Percentiles rank a stretch among this genome's conserved stretches.
phyloP scores from a whole-genome alignment of 2,888 invertebrate species.

The Agonopterix arenella region DNA sequence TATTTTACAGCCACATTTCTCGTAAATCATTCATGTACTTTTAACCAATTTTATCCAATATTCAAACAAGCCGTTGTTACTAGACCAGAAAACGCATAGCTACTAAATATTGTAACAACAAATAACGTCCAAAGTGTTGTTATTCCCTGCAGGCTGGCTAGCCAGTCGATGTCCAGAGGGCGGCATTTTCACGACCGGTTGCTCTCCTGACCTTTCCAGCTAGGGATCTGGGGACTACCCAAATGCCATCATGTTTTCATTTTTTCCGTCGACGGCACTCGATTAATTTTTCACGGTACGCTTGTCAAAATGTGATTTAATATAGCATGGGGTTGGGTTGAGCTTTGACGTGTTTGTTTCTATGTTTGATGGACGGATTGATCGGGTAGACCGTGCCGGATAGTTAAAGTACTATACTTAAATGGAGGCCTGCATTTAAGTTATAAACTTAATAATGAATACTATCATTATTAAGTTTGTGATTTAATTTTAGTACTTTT shows the following conservation, averaged over 20 bases:
- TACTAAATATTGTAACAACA: too few species aligned
- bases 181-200: conserved; percentile 68
- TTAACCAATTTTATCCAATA: too few species aligned
- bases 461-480: too few species aligned
- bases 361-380: conserved; percentile 27
- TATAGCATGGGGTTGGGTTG: conserved; percentile 51
- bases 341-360: conserved; percentile 52
- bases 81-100: too few species aligned
- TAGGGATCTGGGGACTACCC: conserved; percentile 39
- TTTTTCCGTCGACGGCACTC: conserved; percentile 67
- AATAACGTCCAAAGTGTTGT: conserved; percentile 1
- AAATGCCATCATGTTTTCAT: conserved; percentile 71
- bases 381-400: conserved; percentile 1
- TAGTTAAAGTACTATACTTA: too few species aligned
- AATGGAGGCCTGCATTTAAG: too few species aligned
- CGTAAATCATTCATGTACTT: too few species aligned
- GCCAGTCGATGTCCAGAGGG: conserved; percentile 29
- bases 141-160: conserved; percentile 37
- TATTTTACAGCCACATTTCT: too few species aligned
- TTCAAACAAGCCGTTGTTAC: too few species aligned
- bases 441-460: too few species aligned
- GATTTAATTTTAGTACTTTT: too few species aligned
- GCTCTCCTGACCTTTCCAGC: conserved; percentile 66
- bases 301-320: conserved; percentile 76
- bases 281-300: conserved; percentile 76